Conservation (phyloP, 2,888 invertebrate genomes). For the Netelia virgata region DNA sequence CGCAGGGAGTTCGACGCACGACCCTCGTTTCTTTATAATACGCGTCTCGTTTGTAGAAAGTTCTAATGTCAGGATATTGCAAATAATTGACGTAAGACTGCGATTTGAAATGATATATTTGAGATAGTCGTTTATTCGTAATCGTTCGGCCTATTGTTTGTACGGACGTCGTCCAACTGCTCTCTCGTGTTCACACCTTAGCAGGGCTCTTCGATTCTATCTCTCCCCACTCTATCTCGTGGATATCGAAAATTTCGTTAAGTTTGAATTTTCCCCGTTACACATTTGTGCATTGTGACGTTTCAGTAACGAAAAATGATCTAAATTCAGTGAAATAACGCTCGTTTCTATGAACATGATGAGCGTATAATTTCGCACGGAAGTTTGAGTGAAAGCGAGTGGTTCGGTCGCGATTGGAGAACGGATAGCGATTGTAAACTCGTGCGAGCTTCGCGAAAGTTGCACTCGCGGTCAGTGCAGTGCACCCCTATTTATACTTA, state of each 20-base stretch:
- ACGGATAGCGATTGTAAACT: conserved; percentile 42
- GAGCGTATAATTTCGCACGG: conserved; percentile 9
- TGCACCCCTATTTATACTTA: conserved; percentile 7
- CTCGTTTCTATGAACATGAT: conserved; percentile 3
- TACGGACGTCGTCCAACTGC: too few species aligned
- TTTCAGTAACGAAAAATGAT: conserved; percentile 2
- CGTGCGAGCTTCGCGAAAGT: conserved; percentile 47
- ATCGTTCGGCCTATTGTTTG: too few species aligned
- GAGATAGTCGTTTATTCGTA: too few species aligned
- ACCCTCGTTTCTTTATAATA: conserved; percentile 9
- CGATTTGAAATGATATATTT: too few species aligned
- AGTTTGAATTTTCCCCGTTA: too few species aligned
- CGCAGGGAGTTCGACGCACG: conserved; percentile 22
- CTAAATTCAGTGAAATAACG: conserved; percentile 20
- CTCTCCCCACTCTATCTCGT: too few species aligned
- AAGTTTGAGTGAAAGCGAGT: not conserved
- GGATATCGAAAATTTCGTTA: too few species aligned
- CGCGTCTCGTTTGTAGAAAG: not conserved
- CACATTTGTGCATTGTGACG: too few species aligned
- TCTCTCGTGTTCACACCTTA: too few species aligned
- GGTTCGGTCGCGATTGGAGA: conserved; percentile 19
- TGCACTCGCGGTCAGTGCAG: conserved; percentile 45
- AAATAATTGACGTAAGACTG: too few species aligned
- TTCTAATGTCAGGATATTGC: too few species aligned
- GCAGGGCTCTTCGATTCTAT: too few species aligned